phyloP scores from a whole-genome alignment of 2,113 vertebrate species.

The Hippocampus mohnikei region DNA sequence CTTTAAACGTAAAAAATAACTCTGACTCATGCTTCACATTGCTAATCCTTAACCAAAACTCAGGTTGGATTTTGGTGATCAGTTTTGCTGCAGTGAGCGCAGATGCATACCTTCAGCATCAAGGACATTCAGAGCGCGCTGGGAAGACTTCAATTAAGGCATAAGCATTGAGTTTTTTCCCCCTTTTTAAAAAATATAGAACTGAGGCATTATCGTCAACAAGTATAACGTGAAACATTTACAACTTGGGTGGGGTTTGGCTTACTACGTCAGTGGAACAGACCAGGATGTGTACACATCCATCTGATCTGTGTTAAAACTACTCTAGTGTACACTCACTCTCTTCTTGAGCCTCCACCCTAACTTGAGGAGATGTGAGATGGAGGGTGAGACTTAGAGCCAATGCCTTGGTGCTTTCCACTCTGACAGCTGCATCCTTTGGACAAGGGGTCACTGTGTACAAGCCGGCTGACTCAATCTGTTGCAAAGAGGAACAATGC shows the following conservation, averaged over 20 bases:
- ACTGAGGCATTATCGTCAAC: slow-evolving; percentile 43
- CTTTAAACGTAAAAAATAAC: slow-evolving; percentile 8
- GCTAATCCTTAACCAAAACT: slow-evolving; percentile 5
- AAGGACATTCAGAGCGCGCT: slow-evolving; percentile 68
- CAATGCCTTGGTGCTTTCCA: slow-evolving; percentile 83
- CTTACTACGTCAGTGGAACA: slow-evolving; percentile 35
- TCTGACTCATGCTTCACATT: background rate
- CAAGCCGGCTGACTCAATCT: slow-evolving; percentile 82
- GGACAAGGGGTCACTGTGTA: slow-evolving; percentile 81
- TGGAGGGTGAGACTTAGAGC: slow-evolving; percentile 83
- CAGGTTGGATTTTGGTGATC: slow-evolving; percentile 23
- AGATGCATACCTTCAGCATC: slow-evolving; percentile 57
- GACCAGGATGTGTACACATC: slow-evolving; percentile 40
- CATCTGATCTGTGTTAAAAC: slow-evolving; percentile 25
- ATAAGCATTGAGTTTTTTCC: slow-evolving; percentile 32
- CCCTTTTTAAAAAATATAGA: slow-evolving; percentile 13
- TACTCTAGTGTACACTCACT: slow-evolving; percentile 81
- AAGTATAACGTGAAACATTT: slow-evolving; percentile 30
- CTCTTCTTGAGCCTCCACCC: slow-evolving; percentile 82
- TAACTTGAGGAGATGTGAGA: slow-evolving; percentile 86
- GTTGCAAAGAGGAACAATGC: slow-evolving; percentile 9
- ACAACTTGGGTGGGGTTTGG: background rate
- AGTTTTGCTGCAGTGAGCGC: slow-evolving; percentile 84
- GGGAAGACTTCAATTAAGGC: slow-evolving; percentile 51
- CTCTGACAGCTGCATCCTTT: slow-evolving; percentile 78